Evolutionary conservation across 1,140 invertebrate species (phyloP), one percentile per base, ranked within the genome.

Genomic region (Plodia interpunctella): DNA sequence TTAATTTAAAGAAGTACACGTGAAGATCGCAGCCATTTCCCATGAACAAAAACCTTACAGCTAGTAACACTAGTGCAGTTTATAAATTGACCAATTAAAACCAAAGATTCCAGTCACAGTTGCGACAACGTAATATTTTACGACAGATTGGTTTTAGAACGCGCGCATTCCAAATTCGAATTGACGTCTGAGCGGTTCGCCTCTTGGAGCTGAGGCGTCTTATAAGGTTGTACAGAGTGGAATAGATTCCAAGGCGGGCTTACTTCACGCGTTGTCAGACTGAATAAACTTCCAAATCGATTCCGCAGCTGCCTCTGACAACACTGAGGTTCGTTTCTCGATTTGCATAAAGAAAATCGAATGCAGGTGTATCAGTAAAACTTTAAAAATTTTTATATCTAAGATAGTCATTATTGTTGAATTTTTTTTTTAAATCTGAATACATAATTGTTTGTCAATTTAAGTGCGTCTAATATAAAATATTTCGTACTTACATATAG

Each of bases 271-370:
- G 77, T 83, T 83, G 81, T 84, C 83, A 83, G 74, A 62, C 71
- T 76, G 83, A 86, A 88, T 88, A 88, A 85, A 86, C 80, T 81
- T 83, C 76, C 76, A 81, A 86, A 84, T 88, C 85, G 83, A 83
- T 88, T 86, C 74, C 72, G 65, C 75, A 82, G 74, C 85, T 88
- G 85, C 76, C 77, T 80, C 74, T 86, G 83, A 88, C 85, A 82
- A 15, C 38, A 13, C 38, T 73, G 6, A 28, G 20, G 20, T 28
- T 30, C 52, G 20, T 54, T 73, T 70, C 76, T 70, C 75, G 70
- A 87, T 87, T 87, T 86, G 76, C 84, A 86, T 87, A 83, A 81
- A 80, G 77, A 83, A 87, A 74, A 72, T 32, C 30, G 30, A 32
- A 44, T 44, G 38, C 38, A n/a, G 13, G 38, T 44, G 38, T 44